Base-by-base conservation (phyloP, 2,113 vertebrate species). In the Poecilia latipinna region DNA sequence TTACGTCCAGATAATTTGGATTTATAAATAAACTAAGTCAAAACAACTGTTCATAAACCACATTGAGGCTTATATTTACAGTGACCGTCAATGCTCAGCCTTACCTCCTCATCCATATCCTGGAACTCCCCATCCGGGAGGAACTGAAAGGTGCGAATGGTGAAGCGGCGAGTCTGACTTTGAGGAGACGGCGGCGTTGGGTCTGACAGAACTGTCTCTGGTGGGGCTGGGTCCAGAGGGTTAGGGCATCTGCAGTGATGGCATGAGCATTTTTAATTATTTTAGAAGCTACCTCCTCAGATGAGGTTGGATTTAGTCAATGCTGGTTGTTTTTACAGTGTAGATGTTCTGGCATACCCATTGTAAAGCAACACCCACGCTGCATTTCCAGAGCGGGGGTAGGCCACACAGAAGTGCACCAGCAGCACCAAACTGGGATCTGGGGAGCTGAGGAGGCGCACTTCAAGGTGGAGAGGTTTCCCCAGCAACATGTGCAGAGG, bases 361-460 rank as follows among this genome's bases (percentile, higher is more conserved):
- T 95, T 93, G 77, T 95, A 94, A 68, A 95, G 91, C 74, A 95
- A 86, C 75, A 95, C 90, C 94, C 94, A 95, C 62, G 92, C 89
- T 22, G 93, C 81, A n/a, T 88, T 84, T 24, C 93, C 94, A 10
- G 94, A 94, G 78, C 91, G 92, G 28, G 94, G 94, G 84, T 95
- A 95, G 39, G 94, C 94, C 74, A 95, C 83, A 51, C 94, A 95
- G 84, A 91, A 95, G 86, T 95, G 91, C 70, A 95, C 95, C 86
- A 95, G 73, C 75, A 95, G 89, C 81, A 92, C 71, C 75, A 93
- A 63, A 68, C 51, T 89, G 70, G 92, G 87, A 75, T 95, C 95
- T 0, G 92, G 92, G 60, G 89, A 65, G 69, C 93, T 93, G 28
- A 95, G 86, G 75, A 95, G 83, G 19, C 91, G 92, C 62, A 95